These are phyloP conservation scores for Dolichomitus sp. DNA, from an alignment of 2,888 invertebrate species.

Conservation along the genomic window DNA sequence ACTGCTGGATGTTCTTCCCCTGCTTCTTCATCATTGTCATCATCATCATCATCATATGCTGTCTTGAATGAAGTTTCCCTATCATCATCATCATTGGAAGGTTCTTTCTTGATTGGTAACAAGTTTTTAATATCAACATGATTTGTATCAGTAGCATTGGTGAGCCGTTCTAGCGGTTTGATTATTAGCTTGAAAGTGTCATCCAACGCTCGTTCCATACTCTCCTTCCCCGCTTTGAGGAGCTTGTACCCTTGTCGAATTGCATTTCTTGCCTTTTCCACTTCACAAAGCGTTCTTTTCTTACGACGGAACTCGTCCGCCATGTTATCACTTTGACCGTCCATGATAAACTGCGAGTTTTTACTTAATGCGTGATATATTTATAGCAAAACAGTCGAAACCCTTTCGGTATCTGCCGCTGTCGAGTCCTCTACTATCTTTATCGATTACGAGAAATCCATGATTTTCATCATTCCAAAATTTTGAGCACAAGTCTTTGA, in stretches of 20 bases:
- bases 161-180: conserved; percentile 23
- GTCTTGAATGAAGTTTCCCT: conserved; percentile 24
- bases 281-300: conserved; percentile 13
- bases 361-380: not conserved
- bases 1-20: not conserved
- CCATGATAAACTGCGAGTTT: conserved; percentile 6
- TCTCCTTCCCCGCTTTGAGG: conserved; percentile 28
- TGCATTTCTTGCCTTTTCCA: conserved; percentile 29
- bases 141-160: not conserved
- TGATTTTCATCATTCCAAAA: too few relatives aligned
- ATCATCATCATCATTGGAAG: not conserved
- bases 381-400: too few relatives aligned
- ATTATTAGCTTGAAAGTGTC: conserved; percentile 30
- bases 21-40: not conserved
- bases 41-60: conserved; percentile 18
- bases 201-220: too few relatives aligned
- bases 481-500: conserved; percentile 37
- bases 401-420: conserved; percentile 24
- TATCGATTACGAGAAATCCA: conserved; percentile 47
- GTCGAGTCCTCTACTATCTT: conserved; percentile 29
- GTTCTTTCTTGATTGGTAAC: conserved; percentile 1
- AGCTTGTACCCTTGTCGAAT: conserved; percentile 35
- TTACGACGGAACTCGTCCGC: conserved; percentile 32
- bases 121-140: conserved; percentile 11
- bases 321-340: not conserved